Evolutionary conservation across 2,888 invertebrate genomes (phyloP).

Genomic region (Shargacucullia verbasci): DNA sequence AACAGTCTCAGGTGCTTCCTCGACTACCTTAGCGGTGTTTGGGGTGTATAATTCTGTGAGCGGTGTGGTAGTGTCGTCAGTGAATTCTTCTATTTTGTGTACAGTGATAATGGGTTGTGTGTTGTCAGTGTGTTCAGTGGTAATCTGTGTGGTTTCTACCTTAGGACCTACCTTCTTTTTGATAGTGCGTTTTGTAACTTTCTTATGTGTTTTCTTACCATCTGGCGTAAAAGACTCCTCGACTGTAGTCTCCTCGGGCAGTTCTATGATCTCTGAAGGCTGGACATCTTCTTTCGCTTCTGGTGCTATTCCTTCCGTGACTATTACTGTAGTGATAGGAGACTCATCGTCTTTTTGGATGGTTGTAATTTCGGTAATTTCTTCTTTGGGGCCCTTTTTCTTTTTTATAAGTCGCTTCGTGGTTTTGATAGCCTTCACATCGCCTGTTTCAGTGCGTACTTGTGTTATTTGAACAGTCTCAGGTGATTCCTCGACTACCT

Average conservation of each 20-base stretch:
- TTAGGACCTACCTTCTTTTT: conserved; percentile 75
- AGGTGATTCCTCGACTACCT: conserved; percentile 6
- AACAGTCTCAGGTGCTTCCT: no score
- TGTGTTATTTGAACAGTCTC: conserved; percentile 25
- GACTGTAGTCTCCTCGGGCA: background rate
- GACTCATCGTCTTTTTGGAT: conserved; percentile 72
- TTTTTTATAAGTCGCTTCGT: conserved; percentile 74
- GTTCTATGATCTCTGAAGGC: conserved; percentile 40
- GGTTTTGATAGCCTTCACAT: conserved; percentile 66
- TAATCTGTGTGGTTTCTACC: conserved; percentile 58
- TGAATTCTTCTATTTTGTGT: no score
- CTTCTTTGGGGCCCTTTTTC: conserved; percentile 69
- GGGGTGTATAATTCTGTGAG: no score
- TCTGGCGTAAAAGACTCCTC: conserved; percentile 60
- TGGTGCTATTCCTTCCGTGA: conserved; percentile 60
- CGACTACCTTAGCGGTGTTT: no score
- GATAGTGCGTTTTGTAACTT: conserved; percentile 70
- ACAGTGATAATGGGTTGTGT: no score
- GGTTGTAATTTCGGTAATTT: conserved; percentile 9
- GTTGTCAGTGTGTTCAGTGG: background rate
- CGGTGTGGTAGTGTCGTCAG: no score
- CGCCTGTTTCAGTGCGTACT: conserved; percentile 35
- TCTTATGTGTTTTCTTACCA: conserved; percentile 64
- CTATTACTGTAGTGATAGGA: conserved; percentile 61
- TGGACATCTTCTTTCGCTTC: conserved; percentile 41